Evolutionary conservation across 2,797 vertebrate species (phyloP).

Genomic region (Periparus ater): DNA sequence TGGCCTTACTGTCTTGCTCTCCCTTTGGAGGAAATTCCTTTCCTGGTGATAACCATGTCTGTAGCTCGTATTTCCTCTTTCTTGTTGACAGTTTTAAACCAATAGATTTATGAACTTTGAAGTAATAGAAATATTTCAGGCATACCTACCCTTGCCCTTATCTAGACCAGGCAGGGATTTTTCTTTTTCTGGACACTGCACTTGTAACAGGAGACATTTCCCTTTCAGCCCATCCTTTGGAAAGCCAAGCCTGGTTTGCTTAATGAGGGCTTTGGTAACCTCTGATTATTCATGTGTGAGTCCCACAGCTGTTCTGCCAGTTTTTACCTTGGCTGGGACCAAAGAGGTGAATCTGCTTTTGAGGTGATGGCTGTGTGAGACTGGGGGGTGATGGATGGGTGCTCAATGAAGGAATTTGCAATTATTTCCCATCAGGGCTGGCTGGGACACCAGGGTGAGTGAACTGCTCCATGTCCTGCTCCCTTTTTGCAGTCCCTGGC

Average conservation of each 20-base stretch:
- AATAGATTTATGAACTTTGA: constrained; percentile 79
- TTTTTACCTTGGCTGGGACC: neutral
- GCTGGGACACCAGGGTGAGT: neutral
- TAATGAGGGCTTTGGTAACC: neutral
- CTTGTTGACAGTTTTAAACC: constrained; percentile 81
- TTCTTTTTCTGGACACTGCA: constrained; percentile 12
- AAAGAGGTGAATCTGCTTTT: neutral
- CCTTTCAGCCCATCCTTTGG: constrained; percentile 20
- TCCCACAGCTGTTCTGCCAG: neutral
- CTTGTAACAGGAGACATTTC: constrained; percentile 37
- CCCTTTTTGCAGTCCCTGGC: neutral
- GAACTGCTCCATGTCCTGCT: neutral
- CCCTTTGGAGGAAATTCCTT: constrained; percentile 72
- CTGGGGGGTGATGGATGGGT: neutral
- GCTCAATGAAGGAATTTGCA: rapidly evolving
- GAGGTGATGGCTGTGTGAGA: neutral
- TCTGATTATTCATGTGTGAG: neutral
- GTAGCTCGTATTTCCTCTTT: constrained; percentile 71
- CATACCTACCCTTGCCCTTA: constrained; percentile 71
- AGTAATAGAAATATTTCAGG: constrained; percentile 79
- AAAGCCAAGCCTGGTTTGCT: neutral
- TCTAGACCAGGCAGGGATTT: constrained; percentile 60
- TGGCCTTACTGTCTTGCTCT: constrained; percentile 55
- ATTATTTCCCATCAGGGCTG: neutral
- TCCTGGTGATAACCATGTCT: constrained; percentile 72